Base-by-base conservation (phyloP, 2,113 vertebrate genomes). In the Polypterus senegalus region DNA sequence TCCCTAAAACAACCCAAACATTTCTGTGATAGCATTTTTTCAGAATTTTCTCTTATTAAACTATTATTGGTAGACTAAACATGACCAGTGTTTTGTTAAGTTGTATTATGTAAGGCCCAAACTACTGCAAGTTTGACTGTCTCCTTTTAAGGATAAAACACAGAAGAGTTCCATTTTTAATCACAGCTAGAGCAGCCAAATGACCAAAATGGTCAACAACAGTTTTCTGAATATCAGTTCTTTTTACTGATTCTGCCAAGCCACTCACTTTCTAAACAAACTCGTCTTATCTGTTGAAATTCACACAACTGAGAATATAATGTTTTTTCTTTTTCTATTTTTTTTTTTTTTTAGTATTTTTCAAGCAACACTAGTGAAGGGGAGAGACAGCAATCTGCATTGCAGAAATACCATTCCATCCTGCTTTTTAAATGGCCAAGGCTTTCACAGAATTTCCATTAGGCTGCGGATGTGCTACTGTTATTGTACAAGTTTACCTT, bases 291-390 rank as follows among this genome's bases (percentile, higher is more conserved):
- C 49, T 51, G 49, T 51, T 51, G 2, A 51, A 51, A 51, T 51
- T 51, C 49, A 51, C 49, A 7, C 6, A 51, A 9, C 49, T 65
- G 48, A 60, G 7, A 61, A 47, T 48, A 46, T 54, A 10, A 6
- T 57, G 51, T 11, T 48, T 43, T 6, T 54, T 51, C 56, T 27
- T 5, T 65, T 48, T 44, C 4, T 65, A 51, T 57, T 54, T 58
- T 59, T 46, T 62, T 65, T 46, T 8, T 7, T 46, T 54, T 11
- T 53, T 45, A 8, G 44, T 11, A 47, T 7, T 44, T 55, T 7
- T 7, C 9, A 3, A 46, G 9, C 10, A 27, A 10, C 46, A 45
- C 10, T 45, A 48, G 9, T 27, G 6, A 10, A 45, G 54, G 46
- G 43, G 46, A 47, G 52, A 11, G 45, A 61, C 46, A 43, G 45